Conservation (phyloP, 2,797 vertebrate genomes). For the Eremophila alpestris region DNA sequence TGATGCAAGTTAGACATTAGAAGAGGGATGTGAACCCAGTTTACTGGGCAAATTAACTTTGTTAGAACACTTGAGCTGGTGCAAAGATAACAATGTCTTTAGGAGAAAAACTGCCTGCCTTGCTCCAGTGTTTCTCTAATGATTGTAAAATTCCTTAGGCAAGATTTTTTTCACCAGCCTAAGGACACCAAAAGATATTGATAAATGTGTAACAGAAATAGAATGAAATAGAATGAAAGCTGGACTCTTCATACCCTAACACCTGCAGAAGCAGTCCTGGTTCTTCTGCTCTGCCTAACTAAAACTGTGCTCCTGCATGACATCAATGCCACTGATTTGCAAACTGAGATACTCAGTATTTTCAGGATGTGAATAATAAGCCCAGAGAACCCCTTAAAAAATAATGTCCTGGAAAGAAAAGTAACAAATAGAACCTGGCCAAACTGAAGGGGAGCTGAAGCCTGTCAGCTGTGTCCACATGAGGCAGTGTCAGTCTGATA, state of each 20-base stretch:
- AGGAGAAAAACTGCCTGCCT: neutral
- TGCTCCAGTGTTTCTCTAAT: neutral
- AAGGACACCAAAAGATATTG: neutral
- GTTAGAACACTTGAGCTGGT: neutral
- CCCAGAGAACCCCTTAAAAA: neutral
- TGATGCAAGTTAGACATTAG: neutral
- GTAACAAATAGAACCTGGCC: neutral
- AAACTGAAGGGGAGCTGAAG: neutral
- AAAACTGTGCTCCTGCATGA: neutral
- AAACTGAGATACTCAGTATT: neutral
- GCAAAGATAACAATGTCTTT: neutral
- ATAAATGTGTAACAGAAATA: neutral
- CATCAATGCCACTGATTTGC: neutral
- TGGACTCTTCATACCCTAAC: neutral
- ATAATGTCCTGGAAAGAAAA: neutral
- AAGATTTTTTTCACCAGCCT: neutral
- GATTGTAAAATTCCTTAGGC: neutral
- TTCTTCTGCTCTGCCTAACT: neutral
- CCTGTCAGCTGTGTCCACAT: neutral
- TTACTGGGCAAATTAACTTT: constrained; percentile 19
- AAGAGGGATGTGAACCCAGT: neutral
- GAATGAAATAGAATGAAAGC: neutral
- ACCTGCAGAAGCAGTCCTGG: neutral
- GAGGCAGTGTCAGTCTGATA: neutral
- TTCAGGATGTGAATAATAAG: neutral